Conservation (phyloP, 2,797 vertebrate genomes). For the Cheirogaleus major region DNA sequence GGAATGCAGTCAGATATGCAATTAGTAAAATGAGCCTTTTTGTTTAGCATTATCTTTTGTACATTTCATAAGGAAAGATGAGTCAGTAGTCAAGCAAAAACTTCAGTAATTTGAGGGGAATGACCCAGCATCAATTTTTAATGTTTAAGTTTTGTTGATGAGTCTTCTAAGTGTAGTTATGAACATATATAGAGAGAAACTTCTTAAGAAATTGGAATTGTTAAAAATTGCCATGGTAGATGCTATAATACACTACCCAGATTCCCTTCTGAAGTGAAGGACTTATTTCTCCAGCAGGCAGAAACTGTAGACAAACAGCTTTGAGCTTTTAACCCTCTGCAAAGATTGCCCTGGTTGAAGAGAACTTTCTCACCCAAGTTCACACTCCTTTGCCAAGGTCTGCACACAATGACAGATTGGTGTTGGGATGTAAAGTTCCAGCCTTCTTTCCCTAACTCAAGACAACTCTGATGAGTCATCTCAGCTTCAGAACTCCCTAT, state of each 20-base stretch:
- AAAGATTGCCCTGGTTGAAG: neutral
- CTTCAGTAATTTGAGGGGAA: neutral
- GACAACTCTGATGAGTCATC: neutral
- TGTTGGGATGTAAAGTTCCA: accelerated
- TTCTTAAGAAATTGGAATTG: neutral
- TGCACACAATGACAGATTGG: neutral
- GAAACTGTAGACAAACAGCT: neutral
- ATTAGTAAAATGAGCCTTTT: neutral
- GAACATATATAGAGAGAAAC: neutral
- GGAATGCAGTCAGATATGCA: neutral
- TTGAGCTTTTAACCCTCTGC: neutral
- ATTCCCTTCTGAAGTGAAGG: neutral
- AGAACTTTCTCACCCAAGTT: neutral
- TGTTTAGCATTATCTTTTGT: neutral
- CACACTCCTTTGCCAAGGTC: neutral
- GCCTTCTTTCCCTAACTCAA: neutral
- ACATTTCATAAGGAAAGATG: neutral
- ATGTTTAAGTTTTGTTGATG: neutral
- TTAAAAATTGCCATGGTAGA: neutral
- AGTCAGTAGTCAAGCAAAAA: neutral
- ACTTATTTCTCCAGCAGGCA: neutral
- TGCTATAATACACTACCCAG: neutral
- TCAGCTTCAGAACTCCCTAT: neutral
- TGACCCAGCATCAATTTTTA: neutral
- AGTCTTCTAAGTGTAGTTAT: neutral